Conservation (phyloP, 2,888 invertebrate species). For the Proisotoma minuta region DNA sequence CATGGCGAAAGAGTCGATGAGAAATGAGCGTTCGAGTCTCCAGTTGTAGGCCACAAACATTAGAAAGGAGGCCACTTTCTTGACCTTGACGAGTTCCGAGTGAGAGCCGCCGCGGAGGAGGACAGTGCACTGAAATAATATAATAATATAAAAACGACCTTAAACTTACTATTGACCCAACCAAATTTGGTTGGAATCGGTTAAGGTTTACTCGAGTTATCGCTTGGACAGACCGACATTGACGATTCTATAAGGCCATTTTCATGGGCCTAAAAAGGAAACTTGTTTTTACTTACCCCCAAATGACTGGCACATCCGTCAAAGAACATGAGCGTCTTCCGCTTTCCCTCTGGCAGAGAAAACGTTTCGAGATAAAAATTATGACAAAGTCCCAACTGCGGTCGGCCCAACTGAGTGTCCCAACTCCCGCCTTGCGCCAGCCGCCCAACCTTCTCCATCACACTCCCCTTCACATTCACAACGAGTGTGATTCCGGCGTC, state of each 20-base stretch:
- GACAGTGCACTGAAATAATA: constrained; percentile 62
- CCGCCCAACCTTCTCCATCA: constrained; percentile 72
- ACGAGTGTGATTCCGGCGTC: constrained; percentile 78
- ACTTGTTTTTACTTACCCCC: constrained; percentile 53
- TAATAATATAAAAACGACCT: background rate
- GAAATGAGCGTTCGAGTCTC: constrained; percentile 83
- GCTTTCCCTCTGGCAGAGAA: constrained; percentile 55
- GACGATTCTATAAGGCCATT: no score
- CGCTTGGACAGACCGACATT: no score
- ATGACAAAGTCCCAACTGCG: constrained; percentile 76
- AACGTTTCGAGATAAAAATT: constrained; percentile 69
- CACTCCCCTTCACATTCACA: constrained; percentile 73
- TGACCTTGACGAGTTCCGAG: constrained; percentile 72
- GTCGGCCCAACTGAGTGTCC: constrained; percentile 77
- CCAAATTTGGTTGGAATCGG: no score
- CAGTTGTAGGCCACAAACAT: constrained; percentile 84
- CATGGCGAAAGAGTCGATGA: constrained; percentile 78
- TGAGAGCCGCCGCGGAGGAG: constrained; percentile 70
- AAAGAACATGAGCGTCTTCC: constrained; percentile 87
- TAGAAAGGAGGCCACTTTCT: constrained; percentile 75
- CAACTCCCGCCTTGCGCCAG: constrained; percentile 80
- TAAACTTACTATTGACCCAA: no score
- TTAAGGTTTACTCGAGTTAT: no score
- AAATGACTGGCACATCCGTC: constrained; percentile 82
- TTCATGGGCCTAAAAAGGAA: no score